Evolutionary conservation across 37 sponge, comb jelly and placozoan species (phyloP).

Genomic region (Cladorhizidae sp.): DNA sequence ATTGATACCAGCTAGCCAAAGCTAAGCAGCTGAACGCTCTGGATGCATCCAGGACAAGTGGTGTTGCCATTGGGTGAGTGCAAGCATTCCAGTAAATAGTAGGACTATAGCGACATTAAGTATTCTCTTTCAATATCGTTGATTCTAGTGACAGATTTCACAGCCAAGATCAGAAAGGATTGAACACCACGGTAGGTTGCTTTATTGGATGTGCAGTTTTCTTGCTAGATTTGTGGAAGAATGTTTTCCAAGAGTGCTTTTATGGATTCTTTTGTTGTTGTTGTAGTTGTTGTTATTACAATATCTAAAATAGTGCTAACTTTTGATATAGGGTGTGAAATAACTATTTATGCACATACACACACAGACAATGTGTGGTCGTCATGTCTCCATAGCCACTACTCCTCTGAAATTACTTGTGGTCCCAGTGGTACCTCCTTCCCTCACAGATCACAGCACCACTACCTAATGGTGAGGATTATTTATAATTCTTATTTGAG

Average conservation of each 20-base stretch:
- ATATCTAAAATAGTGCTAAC: too few species aligned
- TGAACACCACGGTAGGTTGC: constrained; percentile 77
- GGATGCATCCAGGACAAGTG: constrained; percentile 63
- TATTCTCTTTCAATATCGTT: constrained; percentile 2
- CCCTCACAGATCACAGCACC: not conserved
- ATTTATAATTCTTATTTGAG: too few species aligned
- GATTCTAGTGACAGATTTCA: constrained; percentile 19
- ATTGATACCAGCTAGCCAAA: constrained; percentile 50
- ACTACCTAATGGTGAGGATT: too few species aligned
- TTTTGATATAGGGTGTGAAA: not conserved
- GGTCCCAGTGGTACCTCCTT: constrained; percentile 1
- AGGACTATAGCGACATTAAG: not conserved
- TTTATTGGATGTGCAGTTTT: too few species aligned
- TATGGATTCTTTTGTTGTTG: too few species aligned
- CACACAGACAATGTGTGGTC: constrained; percentile 76
- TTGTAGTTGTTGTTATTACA: not conserved
- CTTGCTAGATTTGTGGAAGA: too few species aligned
- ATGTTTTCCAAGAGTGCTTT: too few species aligned
- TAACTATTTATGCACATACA: not conserved
- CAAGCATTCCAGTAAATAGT: too few species aligned
- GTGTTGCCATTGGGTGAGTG: constrained; percentile 1
- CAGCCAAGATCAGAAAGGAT: constrained; percentile 10
- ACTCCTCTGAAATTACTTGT: constrained; percentile 68
- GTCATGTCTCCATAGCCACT: constrained; percentile 72
- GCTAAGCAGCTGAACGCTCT: constrained; percentile 27